These are phyloP conservation scores for Dendrocincla tyrannina DNA, from an alignment of 2,797 vertebrate genomes.

Conservation along the genomic window DNA sequence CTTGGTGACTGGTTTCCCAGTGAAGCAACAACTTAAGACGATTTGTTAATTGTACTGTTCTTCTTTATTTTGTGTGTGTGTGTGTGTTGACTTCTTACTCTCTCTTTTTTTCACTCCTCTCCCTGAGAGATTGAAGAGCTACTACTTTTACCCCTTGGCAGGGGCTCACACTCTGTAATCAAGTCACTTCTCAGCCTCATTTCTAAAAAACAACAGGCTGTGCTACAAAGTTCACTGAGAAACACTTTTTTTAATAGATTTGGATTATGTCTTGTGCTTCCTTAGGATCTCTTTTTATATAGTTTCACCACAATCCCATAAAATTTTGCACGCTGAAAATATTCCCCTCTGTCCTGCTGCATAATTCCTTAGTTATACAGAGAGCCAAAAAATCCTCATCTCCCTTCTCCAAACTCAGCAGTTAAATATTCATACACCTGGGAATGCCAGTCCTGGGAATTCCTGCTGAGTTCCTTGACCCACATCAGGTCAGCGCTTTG, in stretches of 20 bases:
- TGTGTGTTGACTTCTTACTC: background rate
- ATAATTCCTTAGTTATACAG: background rate
- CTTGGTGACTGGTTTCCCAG: background rate
- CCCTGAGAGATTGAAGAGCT: background rate
- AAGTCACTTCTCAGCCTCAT: background rate
- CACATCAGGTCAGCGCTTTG: background rate
- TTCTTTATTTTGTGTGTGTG: background rate
- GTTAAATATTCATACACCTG: background rate
- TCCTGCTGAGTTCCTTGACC: background rate
- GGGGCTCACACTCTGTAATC: background rate
- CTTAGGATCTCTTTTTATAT: rapidly evolving
- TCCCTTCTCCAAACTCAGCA: background rate
- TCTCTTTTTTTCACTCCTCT: background rate
- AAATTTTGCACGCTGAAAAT: background rate
- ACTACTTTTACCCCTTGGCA: background rate
- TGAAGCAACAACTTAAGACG: background rate
- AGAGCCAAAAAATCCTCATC: background rate
- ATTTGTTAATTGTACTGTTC: background rate
- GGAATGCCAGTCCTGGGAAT: background rate
- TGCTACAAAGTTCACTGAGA: background rate
- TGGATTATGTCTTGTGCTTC: background rate
- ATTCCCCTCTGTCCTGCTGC: too few relatives aligned
- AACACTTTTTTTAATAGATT: background rate
- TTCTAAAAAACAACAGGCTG: background rate
- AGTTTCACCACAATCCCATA: background rate